Evolutionary conservation across 2,888 invertebrate genomes (phyloP).

Genomic region (Prosopocoilus inquinatus): DNA sequence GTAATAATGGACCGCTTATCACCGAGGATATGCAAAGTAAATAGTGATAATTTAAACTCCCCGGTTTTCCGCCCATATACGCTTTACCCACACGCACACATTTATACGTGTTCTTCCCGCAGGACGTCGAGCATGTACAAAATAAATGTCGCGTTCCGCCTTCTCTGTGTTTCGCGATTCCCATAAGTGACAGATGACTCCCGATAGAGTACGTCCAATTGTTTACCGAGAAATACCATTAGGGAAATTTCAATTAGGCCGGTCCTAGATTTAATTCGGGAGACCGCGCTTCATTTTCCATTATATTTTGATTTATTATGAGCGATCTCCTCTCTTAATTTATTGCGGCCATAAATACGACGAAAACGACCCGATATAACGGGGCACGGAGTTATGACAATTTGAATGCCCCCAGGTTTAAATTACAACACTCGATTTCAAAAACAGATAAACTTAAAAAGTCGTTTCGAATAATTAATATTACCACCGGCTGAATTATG

Average conservation of each 20-base stretch:
- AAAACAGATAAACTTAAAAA: conserved; percentile 1
- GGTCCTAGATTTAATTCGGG: conserved; percentile 18
- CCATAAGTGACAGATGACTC: conserved; percentile 50
- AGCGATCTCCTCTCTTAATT: conserved; percentile 17
- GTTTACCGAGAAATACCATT: conserved; percentile 52
- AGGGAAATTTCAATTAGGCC: conserved; percentile 51
- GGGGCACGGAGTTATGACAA: conserved; percentile 12
- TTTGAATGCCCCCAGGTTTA: conserved; percentile 9
- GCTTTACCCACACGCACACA: conserved; percentile 28
- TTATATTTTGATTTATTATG: conserved; percentile 17
- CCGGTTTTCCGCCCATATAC: conserved; percentile 25
- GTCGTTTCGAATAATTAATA: neutral
- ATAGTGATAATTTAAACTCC: conserved; percentile 3
- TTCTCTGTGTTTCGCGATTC: conserved; percentile 39
- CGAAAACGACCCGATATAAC: conserved; percentile 12
- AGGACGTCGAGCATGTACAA: conserved; percentile 28
- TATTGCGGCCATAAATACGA: conserved; percentile 15
- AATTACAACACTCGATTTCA: conserved; percentile 9
- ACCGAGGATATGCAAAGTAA: conserved; percentile 2
- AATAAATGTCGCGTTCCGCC: conserved; percentile 41
- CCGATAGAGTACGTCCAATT: conserved; percentile 42
- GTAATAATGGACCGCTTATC: too few relatives aligned
- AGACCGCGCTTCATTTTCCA: conserved; percentile 15
- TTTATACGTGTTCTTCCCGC: conserved; percentile 31
- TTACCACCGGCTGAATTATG: neutral